phyloP scores from a whole-genome alignment of 2,797 vertebrate genomes.

The Syngnathus rostellatus region DNA sequence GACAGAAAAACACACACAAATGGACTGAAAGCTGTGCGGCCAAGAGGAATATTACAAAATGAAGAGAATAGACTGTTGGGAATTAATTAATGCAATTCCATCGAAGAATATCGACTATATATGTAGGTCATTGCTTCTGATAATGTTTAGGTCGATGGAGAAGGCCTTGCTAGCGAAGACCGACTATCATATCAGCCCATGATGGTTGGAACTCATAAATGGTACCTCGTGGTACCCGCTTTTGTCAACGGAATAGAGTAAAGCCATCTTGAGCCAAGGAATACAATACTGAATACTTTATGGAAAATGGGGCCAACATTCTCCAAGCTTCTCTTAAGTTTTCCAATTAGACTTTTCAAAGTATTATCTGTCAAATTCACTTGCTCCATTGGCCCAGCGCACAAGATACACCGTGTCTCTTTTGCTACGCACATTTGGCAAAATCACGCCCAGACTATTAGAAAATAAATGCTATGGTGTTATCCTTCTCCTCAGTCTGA shows the following conservation, averaged over 20 bases:
- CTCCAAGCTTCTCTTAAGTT: slow-evolving; percentile 29
- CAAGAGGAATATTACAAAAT: background rate
- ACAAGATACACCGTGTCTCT: slow-evolving; percentile 16
- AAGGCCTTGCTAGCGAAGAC: background rate
- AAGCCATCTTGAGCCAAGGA: background rate
- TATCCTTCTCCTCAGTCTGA: slow-evolving; percentile 56
- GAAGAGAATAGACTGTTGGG: background rate
- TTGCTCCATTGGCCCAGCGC: slow-evolving; percentile 31
- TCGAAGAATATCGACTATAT: no score
- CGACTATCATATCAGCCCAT: background rate
- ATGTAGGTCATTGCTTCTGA: no score
- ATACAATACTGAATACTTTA: background rate
- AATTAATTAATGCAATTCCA: background rate
- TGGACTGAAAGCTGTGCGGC: no score
- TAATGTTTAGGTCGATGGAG: background rate
- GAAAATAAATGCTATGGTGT: slow-evolving; percentile 56
- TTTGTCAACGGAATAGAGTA: background rate
- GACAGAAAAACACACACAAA: no score
- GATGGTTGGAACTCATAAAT: background rate
- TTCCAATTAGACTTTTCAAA: slow-evolving; percentile 58
- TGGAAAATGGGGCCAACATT: slow-evolving; percentile 10
- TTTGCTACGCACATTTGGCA: slow-evolving; percentile 29
- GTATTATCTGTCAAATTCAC: slow-evolving; percentile 52
- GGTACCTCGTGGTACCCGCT: background rate
- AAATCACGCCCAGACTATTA: slow-evolving; percentile 21